Evolutionary conservation across 2,888 invertebrate genomes (phyloP).

Genomic region (Poecilus cupreus): DNA sequence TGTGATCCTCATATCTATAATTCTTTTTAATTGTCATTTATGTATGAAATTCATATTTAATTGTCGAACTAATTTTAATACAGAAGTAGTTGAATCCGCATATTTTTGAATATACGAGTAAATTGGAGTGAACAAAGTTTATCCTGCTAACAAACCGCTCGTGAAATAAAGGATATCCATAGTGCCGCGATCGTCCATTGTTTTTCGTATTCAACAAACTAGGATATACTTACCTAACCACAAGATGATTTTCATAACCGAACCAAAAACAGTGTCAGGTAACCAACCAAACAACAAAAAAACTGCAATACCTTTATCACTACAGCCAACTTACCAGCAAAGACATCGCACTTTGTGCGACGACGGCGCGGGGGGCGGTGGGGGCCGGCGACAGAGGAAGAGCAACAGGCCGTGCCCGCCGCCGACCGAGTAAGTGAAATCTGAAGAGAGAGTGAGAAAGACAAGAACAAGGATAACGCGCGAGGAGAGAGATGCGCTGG

Average conservation of each 20-base stretch:
- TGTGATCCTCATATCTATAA: too few relatives aligned
- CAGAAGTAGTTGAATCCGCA: too few relatives aligned
- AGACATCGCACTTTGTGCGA: background rate
- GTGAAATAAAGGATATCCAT: too few relatives aligned
- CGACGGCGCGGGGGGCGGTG: background rate
- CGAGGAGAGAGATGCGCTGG: constrained; percentile 1
- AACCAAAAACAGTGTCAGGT: constrained; percentile 31
- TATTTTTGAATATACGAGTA: too few relatives aligned
- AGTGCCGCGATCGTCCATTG: too few relatives aligned
- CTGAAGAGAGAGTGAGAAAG: constrained; percentile 30
- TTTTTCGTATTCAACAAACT: too few relatives aligned
- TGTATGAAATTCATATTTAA: too few relatives aligned
- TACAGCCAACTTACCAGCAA: background rate
- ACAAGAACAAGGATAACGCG: background rate
- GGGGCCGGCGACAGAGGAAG: background rate
- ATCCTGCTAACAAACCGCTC: too few relatives aligned
- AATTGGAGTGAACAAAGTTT: too few relatives aligned
- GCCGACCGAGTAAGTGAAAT: constrained; percentile 33
- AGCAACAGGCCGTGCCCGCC: constrained; percentile 35
- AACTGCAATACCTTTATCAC: constrained; percentile 32
- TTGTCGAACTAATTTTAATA: too few relatives aligned
- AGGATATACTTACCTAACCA: too few relatives aligned
- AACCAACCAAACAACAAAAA: constrained; percentile 24
- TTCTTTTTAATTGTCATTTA: too few relatives aligned
- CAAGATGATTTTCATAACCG: background rate